phyloP scores from a whole-genome alignment of 53 echinoderm and acorn worm genomes.

The Holothuria scabra region DNA sequence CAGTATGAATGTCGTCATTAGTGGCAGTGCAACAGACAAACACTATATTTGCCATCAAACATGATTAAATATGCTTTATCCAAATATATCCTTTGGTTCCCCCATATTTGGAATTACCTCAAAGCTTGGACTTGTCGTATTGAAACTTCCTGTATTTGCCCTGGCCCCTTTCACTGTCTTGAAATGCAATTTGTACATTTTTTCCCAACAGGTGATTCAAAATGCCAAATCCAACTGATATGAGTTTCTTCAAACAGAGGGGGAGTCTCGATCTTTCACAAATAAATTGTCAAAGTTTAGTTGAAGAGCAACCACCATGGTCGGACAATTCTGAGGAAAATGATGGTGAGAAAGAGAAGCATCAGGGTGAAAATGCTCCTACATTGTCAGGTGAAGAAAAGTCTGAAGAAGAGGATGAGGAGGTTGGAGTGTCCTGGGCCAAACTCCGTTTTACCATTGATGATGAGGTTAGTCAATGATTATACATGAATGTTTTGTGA shows the following conservation, averaged over 20 bases:
- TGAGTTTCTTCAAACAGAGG: constrained; percentile 4
- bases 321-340: background rate
- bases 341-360: background rate
- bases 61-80: no score
- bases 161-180: no score
- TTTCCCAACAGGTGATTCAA: no score
- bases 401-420: background rate
- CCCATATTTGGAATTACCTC: no score
- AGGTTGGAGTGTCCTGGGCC: constrained; percentile 21
- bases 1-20: no score
- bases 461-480: constrained; percentile 11
- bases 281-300: background rate
- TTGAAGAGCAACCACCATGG: background rate
- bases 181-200: no score
- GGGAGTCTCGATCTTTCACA: constrained; percentile 15
- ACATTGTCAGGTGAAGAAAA: background rate
- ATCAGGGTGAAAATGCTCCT: background rate
- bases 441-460: constrained; percentile 13
- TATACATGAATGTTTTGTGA: background rate
- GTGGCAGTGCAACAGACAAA: no score
- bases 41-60: no score
- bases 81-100: no score
- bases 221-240: background rate
- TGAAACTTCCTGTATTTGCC: no score
- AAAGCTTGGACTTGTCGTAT: no score